These are phyloP conservation scores for Caenorhabditis becei DNA, from an alignment of 2,888 invertebrate genomes.

Conservation along the genomic window DNA sequence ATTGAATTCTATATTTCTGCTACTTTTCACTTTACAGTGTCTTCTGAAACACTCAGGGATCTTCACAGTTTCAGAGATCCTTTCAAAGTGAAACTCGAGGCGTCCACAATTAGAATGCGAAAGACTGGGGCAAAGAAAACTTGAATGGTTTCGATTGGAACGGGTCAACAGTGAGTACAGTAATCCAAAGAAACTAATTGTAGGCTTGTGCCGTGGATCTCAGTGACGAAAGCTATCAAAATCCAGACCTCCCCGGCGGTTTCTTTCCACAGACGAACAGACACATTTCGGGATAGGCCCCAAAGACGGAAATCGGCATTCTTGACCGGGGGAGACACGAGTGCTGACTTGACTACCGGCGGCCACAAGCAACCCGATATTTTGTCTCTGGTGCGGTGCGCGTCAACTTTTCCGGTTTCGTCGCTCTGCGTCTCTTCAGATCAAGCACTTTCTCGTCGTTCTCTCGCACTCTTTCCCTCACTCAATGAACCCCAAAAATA, in stretches of 20 bases:
- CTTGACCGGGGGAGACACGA: conserved; percentile 35
- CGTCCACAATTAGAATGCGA: too few relatives aligned
- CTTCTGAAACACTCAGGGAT: too few relatives aligned
- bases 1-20: too few relatives aligned
- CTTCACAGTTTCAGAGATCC: too few relatives aligned
- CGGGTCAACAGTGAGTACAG: too few relatives aligned
- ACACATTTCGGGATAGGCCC: conserved; percentile 16
- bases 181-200: too few relatives aligned
- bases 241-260: conserved; percentile 27
- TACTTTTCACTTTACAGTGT: too few relatives aligned
- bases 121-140: too few relatives aligned
- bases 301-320: conserved; percentile 52
- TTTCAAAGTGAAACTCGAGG: too few relatives aligned
- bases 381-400: conserved; percentile 42
- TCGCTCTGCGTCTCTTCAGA: conserved; percentile 13
- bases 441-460: conserved; percentile 6
- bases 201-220: too few relatives aligned
- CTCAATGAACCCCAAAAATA: conserved; percentile 19
- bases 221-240: neutral
- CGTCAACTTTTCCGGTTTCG: conserved; percentile 52
- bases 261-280: conserved; percentile 9
- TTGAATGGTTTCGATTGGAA: too few relatives aligned
- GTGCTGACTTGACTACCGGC: conserved; percentile 16
- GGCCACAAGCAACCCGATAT: conserved; percentile 48
- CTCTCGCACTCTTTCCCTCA: neutral